These are phyloP conservation scores for Drosophila tsacasi DNA, from an alignment of 1,140 invertebrate genomes.

Conservation along the genomic window DNA sequence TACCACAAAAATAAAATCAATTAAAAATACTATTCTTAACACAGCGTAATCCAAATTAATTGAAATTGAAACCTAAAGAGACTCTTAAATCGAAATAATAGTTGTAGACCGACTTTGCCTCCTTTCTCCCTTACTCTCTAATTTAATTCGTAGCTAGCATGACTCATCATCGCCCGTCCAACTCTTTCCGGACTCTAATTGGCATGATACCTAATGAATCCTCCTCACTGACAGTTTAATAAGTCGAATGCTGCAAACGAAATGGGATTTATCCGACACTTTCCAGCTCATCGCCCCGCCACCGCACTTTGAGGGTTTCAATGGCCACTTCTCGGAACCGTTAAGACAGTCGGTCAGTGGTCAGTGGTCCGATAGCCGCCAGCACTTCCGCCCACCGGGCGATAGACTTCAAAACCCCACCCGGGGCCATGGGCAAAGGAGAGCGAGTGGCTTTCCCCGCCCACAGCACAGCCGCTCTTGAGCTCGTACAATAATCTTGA, in stretches of 20 bases:
- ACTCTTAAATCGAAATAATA: not conserved
- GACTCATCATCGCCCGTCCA: conserved; percentile 29
- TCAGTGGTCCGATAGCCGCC: conserved; percentile 38
- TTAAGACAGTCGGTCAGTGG: conserved; percentile 53
- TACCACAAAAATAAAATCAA: too few relatives aligned
- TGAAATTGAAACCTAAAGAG: not conserved
- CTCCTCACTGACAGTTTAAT: conserved; percentile 47
- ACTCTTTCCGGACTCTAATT: conserved; percentile 53
- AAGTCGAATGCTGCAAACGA: conserved; percentile 38
- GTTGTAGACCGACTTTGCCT: too few relatives aligned
- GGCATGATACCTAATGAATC: conserved; percentile 24
- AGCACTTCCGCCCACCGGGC: conserved; percentile 45
- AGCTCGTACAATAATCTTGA: conserved; percentile 81
- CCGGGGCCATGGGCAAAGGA: conserved; percentile 6
- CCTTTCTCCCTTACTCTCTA: too few relatives aligned
- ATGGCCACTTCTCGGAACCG: conserved; percentile 57
- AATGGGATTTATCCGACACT: conserved; percentile 53
- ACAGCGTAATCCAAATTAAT: not conserved
- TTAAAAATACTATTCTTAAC: too few relatives aligned
- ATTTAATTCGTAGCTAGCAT: not conserved
- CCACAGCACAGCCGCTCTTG: conserved; percentile 34
- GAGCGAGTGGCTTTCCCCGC: conserved; percentile 33
- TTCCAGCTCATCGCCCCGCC: conserved; percentile 45
- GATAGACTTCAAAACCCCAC: conserved; percentile 55
- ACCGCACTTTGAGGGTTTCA: conserved; percentile 31